phyloP scores from a whole-genome alignment of 2,888 invertebrate genomes.

The Serripes groenlandicus region DNA sequence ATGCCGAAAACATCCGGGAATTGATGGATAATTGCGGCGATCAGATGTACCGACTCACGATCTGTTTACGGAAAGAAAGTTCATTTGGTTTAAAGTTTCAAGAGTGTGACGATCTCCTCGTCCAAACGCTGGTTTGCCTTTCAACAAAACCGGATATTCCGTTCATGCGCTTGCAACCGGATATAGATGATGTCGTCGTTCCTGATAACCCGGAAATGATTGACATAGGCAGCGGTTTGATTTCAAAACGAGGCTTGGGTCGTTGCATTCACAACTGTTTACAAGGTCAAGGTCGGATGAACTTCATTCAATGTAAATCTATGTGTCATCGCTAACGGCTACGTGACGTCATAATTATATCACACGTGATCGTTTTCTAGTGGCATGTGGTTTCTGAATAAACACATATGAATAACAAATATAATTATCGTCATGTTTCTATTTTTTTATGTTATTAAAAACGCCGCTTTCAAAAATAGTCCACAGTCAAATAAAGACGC shows the following conservation, averaged over 20 bases:
- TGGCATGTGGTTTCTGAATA: no score
- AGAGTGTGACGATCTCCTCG: slow-evolving; percentile 43
- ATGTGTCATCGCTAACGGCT: slow-evolving; percentile 74
- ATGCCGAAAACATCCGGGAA: slow-evolving; percentile 12
- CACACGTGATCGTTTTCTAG: no score
- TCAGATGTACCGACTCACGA: slow-evolving; percentile 33
- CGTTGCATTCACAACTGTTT: slow-evolving; percentile 77
- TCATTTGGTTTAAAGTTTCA: slow-evolving; percentile 21
- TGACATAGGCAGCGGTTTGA: slow-evolving; percentile 22
- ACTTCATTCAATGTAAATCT: slow-evolving; percentile 80
- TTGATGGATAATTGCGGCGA: slow-evolving; percentile 31
- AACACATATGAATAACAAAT: no score
- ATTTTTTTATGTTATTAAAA: no score
- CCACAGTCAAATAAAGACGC: no score
- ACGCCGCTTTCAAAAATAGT: no score
- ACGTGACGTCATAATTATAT: no score
- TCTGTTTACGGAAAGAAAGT: slow-evolving; percentile 44
- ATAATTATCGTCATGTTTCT: no score
- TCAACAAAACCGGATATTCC: slow-evolving; percentile 28
- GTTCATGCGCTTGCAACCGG: slow-evolving; percentile 35
- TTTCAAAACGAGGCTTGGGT: slow-evolving; percentile 73
- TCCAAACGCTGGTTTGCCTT: slow-evolving; percentile 42
- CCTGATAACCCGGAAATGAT: slow-evolving; percentile 21
- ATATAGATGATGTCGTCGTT: slow-evolving; percentile 16
- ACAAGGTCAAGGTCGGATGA: slow-evolving; percentile 72